Evolutionary conservation across 2,888 invertebrate genomes (phyloP).

Genomic region (Trissolcus japonicus): DNA sequence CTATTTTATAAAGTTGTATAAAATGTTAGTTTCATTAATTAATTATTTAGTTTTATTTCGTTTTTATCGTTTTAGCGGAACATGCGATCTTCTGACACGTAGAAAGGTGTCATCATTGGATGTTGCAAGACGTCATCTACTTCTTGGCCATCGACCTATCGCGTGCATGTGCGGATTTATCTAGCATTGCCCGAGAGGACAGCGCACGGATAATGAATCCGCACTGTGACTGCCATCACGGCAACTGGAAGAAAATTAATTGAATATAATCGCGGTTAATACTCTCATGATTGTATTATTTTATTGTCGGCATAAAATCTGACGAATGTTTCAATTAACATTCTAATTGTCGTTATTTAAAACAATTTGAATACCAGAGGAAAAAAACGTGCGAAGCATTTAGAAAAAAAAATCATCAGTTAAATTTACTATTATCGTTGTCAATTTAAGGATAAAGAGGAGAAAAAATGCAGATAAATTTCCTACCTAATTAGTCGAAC

Average conservation of each 20-base stretch:
- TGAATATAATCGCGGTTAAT: constrained; percentile 30
- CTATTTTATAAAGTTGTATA: no score
- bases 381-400: no score
- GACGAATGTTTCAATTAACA: constrained; percentile 17
- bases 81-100: constrained; percentile 34
- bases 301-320: constrained; percentile 22
- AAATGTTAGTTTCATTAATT: no score
- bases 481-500: no score
- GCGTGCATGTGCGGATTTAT: constrained; percentile 43
- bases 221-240: constrained; percentile 5
- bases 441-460: no score
- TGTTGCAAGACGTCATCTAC: constrained; percentile 45
- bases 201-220: constrained; percentile 20
- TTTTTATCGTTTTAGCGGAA: constrained; percentile 28
- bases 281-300: constrained; percentile 8
- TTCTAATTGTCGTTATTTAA: constrained; percentile 25
- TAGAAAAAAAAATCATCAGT: no score
- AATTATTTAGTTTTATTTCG: constrained; percentile 11
- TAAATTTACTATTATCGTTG: no score
- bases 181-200: constrained; percentile 16
- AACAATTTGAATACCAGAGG: background rate
- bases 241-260: constrained; percentile 39
- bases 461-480: no score
- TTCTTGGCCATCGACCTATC: constrained; percentile 52
- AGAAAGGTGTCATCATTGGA: constrained; percentile 48